A percentile compares a stretch with the other conserved stretches of the same genome.
Evolutionary conservation across 2,113 vertebrate species (phyloP).

Genomic region (Neodon shergylaensis): DNA sequence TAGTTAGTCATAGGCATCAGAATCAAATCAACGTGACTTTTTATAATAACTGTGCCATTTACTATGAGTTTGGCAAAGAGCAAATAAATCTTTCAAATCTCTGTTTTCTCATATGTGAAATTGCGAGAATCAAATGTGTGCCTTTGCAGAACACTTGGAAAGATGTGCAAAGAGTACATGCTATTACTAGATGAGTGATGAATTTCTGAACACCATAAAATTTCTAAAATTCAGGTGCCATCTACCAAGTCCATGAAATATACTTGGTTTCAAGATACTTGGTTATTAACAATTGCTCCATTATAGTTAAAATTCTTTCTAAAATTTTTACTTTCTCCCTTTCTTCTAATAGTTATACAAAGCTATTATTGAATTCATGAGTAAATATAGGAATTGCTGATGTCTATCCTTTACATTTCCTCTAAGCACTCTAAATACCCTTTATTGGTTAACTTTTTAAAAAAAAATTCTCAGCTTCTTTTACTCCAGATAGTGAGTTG

Average conservation of each 20-base stretch:
- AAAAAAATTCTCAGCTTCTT: not conserved
- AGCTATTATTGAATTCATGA: slow-evolving; percentile 53
- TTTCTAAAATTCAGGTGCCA: slow-evolving; percentile 27
- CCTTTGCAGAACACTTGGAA: not conserved
- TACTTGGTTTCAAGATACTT: not conserved
- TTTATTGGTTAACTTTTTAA: slow-evolving; percentile 57
- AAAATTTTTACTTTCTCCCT: slow-evolving; percentile 49
- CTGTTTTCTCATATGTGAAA: slow-evolving; percentile 35
- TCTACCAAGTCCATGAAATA: slow-evolving; percentile 6
- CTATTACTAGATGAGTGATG: slow-evolving; percentile 42
- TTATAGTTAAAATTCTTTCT: slow-evolving; percentile 28
- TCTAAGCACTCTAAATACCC: slow-evolving; percentile 48
- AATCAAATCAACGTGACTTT: not conserved
- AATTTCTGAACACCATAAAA: not conserved
- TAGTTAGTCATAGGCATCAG: not conserved
- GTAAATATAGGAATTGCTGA: slow-evolving; percentile 54
- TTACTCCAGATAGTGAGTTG: slow-evolving; percentile 41
- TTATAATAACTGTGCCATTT: slow-evolving; percentile 12
- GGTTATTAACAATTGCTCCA: slow-evolving; percentile 19
- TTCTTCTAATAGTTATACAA: slow-evolving; percentile 41
- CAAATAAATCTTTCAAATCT: not conserved
- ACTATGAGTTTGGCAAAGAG: not conserved
- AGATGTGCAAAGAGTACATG: slow-evolving; percentile 12
- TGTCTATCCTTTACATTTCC: slow-evolving; percentile 50
- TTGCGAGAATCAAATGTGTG: slow-evolving; percentile 18